Conservation (phyloP, 1,140 invertebrate species). For the Neodiprion lecontei region DNA sequence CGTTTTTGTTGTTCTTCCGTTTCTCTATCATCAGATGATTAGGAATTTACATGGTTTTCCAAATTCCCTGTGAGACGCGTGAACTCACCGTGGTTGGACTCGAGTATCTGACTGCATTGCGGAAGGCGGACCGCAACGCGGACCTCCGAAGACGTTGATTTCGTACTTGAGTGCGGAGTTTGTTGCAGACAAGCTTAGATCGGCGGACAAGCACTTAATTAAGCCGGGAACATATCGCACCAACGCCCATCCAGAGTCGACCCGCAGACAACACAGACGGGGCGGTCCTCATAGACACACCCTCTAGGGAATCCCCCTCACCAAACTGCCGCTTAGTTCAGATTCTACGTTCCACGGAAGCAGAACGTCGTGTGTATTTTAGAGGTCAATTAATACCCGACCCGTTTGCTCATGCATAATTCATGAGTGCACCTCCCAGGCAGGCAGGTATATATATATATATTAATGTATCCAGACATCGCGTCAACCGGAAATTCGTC, state of each 20-base stretch:
- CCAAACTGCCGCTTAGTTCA: constrained; percentile 4
- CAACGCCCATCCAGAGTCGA: constrained; percentile 41
- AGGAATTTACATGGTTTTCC: no score
- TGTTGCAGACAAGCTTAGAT: constrained; percentile 8
- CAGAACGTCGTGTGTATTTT: constrained; percentile 5
- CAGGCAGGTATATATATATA: neutral
- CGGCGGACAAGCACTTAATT: constrained; percentile 53
- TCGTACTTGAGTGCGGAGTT: neutral
- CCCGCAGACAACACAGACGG: constrained; percentile 2
- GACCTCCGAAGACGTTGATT: neutral
- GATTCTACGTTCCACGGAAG: neutral
- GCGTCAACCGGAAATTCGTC: neutral
- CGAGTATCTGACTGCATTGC: no score
- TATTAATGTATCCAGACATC: no score
- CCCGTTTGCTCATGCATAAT: neutral
- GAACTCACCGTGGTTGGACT: no score
- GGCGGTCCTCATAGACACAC: constrained; percentile 4
- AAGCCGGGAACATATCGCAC: constrained; percentile 55
- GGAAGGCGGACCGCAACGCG: no score
- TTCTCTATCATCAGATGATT: no score
- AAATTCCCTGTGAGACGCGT: no score
- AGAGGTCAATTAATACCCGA: constrained; percentile 7
- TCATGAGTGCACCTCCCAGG: constrained; percentile 1
- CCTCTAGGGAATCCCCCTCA: neutral
- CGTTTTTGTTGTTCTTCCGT: no score